These are phyloP conservation scores for Rhyacichthys aspro DNA, from an alignment of 2,797 vertebrate species.

Conservation along the genomic window DNA sequence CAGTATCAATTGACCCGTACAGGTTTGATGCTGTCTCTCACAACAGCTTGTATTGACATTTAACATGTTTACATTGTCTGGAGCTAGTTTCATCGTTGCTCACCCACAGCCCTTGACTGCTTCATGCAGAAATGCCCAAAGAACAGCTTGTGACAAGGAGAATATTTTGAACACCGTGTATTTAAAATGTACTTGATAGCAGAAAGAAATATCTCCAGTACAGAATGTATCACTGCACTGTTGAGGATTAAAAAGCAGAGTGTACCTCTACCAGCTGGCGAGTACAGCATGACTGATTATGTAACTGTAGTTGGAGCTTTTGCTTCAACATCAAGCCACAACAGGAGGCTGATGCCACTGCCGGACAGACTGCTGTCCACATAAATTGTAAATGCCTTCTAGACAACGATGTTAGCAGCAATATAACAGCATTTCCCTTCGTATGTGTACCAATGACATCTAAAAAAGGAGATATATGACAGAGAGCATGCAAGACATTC, in stretches of 20 bases:
- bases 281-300: slow-evolving; percentile 55
- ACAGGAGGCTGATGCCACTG: slow-evolving; percentile 11
- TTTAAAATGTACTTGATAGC: not conserved
- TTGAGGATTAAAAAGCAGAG: slow-evolving; percentile 59
- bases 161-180: not conserved
- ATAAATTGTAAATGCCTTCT: slow-evolving; percentile 26
- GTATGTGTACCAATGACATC: not conserved
- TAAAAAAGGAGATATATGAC: too few relatives aligned
- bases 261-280: slow-evolving; percentile 68
- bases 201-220: not conserved
- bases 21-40: not conserved
- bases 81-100: not conserved
- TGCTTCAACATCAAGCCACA: slow-evolving; percentile 35
- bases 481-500: too few relatives aligned
- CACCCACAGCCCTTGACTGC: too few relatives aligned
- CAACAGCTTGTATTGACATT: slow-evolving; percentile 16
- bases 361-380: not conserved
- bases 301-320: slow-evolving; percentile 57
- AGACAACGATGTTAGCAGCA: not conserved
- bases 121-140: not conserved
- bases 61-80: slow-evolving; percentile 7
- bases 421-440: not conserved
- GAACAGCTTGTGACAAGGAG: too few relatives aligned
- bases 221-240: too few relatives aligned
- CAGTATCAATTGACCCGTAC: slow-evolving; percentile 3